Percentiles rank a stretch among this genome's conserved stretches.
Conservation (phyloP, 64 coral and sea anemone genomes). For the Montipora capricornis region DNA sequence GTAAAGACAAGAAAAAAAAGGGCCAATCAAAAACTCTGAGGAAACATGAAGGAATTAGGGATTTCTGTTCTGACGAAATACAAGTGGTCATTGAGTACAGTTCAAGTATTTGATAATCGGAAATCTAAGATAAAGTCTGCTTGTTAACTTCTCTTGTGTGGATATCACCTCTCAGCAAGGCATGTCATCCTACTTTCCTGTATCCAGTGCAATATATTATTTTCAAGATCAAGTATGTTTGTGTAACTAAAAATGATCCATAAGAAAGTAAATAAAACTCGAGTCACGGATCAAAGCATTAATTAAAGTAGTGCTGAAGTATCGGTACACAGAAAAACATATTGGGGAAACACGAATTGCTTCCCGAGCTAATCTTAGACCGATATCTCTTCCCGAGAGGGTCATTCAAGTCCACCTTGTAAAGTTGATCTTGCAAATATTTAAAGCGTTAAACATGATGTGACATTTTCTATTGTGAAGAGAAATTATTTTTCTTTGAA, state of each 20-base stretch:
- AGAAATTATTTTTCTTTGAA: neutral
- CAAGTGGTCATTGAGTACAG: neutral
- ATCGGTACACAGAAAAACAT: too few species aligned
- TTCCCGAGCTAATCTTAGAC: too few species aligned
- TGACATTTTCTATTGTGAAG: neutral
- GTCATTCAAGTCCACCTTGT: neutral
- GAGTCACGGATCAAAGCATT: too few species aligned
- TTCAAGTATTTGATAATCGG: conserved; percentile 23
- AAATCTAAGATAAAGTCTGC: neutral
- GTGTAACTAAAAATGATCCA: too few species aligned
- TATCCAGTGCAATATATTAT: neutral
- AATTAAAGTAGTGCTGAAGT: too few species aligned
- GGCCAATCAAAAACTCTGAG: neutral
- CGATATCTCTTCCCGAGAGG: neutral
- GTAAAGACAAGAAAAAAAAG: too few species aligned
- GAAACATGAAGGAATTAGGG: too few species aligned
- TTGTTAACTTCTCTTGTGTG: neutral
- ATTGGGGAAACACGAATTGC: too few species aligned
- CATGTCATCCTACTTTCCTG: neutral
- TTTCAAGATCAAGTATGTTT: too few species aligned
- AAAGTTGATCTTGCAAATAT: conserved; percentile 1
- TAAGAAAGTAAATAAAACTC: too few species aligned
- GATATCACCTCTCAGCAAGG: neutral
- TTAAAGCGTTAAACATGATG: neutral
- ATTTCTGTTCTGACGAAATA: neutral